A percentile compares a stretch with the other conserved stretches of the same genome.
These are phyloP conservation scores for Nasonovia ribisnigri DNA, from an alignment of 2,888 invertebrate genomes.

Conservation along the genomic window DNA sequence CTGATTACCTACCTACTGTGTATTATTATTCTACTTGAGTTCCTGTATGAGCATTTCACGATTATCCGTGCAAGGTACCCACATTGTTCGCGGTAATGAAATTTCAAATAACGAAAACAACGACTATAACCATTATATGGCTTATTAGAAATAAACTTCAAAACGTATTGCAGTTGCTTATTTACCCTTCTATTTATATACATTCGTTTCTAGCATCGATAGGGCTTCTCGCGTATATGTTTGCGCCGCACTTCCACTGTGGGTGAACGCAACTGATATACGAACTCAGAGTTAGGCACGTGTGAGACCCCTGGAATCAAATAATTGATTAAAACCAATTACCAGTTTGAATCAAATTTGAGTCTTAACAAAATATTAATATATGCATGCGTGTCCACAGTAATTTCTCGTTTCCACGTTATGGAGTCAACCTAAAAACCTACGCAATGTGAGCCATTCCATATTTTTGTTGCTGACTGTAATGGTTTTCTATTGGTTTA, in stretches of 20 bases:
- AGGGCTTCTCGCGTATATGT: neutral
- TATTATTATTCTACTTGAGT: neutral
- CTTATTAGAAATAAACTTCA: neutral
- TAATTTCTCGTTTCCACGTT: neutral
- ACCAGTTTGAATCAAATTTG: neutral
- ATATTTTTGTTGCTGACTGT: neutral
- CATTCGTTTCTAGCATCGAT: neutral
- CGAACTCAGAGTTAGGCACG: neutral
- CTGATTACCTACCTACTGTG: conserved; percentile 7
- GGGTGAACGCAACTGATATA: neutral
- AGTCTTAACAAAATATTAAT: neutral
- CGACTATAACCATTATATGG: conserved; percentile 13
- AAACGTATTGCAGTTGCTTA: neutral
- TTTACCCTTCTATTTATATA: neutral
- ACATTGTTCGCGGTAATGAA: neutral
- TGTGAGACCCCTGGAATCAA: neutral
- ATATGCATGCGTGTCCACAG: neutral
- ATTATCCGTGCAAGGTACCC: neutral
- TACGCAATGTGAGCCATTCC: neutral
- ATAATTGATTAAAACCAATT: neutral
- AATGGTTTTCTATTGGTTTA: neutral
- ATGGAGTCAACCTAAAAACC: neutral
- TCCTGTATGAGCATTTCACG: neutral
- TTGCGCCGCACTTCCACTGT: neutral
- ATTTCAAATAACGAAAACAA: conserved; percentile 30